Evolutionary conservation across 53 echinoderm and acorn worm genomes (phyloP).

Genomic region (Pentamera pediparva): DNA sequence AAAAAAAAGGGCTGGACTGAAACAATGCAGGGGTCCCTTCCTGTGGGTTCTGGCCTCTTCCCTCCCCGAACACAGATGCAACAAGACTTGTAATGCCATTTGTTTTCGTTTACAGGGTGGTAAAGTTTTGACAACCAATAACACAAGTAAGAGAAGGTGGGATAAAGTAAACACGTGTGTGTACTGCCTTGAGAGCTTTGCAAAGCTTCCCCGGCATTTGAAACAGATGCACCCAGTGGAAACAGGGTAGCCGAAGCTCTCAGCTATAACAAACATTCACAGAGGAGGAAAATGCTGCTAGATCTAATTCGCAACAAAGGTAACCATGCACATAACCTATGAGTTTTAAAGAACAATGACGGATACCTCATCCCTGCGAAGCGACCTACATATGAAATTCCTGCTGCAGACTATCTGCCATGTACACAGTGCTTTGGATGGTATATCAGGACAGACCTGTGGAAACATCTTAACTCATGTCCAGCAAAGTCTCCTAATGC

Average conservation of each 20-base stretch:
- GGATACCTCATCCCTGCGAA: constrained; percentile 28
- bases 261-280: not conserved
- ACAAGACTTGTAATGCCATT: too few relatives aligned
- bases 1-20: too few relatives aligned
- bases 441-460: constrained; percentile 6
- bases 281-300: not conserved
- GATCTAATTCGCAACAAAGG: constrained; percentile 31
- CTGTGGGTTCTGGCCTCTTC: too few relatives aligned
- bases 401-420: not conserved
- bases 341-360: constrained; percentile 1
- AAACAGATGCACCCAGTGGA: constrained; percentile 7
- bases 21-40: too few relatives aligned
- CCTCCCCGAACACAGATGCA: too few relatives aligned
- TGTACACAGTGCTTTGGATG: constrained; percentile 36
- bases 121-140: constrained; percentile 29
- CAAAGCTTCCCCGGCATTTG: constrained; percentile 40
- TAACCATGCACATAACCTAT: constrained; percentile 29
- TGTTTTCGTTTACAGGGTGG: too few relatives aligned
- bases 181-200: constrained; percentile 15
- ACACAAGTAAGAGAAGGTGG: constrained; percentile 32
- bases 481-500: constrained; percentile 4
- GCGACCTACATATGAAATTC: not conserved
- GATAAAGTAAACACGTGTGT: constrained; percentile 34
- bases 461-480: too few relatives aligned
- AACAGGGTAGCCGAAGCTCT: constrained; percentile 8